Evolutionary conservation across 1,140 invertebrate genomes (phyloP).

Genomic region (Notospermus geniculatus): DNA sequence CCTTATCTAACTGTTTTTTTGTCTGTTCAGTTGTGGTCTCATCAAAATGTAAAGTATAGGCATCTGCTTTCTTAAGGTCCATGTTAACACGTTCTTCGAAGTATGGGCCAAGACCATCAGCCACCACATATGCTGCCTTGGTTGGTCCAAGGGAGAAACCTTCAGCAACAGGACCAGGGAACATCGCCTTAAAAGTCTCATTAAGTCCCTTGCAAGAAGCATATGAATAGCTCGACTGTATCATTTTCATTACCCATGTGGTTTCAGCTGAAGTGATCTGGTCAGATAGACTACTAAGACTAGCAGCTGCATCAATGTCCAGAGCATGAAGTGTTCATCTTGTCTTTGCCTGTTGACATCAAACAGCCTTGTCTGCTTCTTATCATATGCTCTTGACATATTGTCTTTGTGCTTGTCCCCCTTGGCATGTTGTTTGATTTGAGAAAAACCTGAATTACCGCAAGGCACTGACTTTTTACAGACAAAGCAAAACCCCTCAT

Average conservation of each 20-base stretch:
- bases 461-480: not conserved
- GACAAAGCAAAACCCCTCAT: not conserved
- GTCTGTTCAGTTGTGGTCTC: not conserved
- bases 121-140: not conserved
- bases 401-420: not conserved
- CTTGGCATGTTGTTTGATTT: slow-evolving; percentile 2
- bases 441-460: too few species aligned
- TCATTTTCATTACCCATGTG: not conserved
- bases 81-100: not conserved
- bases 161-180: not conserved
- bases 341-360: not conserved
- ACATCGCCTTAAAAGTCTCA: not conserved
- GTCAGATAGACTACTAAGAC: too few species aligned
- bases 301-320: not conserved
- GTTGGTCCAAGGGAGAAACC: not conserved
- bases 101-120: not conserved
- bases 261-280: not conserved
- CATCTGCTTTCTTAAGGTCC: not conserved
- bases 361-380: not conserved
- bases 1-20: not conserved
- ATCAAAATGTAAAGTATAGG: not conserved
- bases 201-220: not conserved
- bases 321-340: not conserved
- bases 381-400: not conserved
- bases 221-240: not conserved